A percentile compares a stretch with the other conserved stretches of the same genome.
phyloP scores from a whole-genome alignment of 2,797 vertebrate genomes.

The Eupleurogrammus muticus region DNA sequence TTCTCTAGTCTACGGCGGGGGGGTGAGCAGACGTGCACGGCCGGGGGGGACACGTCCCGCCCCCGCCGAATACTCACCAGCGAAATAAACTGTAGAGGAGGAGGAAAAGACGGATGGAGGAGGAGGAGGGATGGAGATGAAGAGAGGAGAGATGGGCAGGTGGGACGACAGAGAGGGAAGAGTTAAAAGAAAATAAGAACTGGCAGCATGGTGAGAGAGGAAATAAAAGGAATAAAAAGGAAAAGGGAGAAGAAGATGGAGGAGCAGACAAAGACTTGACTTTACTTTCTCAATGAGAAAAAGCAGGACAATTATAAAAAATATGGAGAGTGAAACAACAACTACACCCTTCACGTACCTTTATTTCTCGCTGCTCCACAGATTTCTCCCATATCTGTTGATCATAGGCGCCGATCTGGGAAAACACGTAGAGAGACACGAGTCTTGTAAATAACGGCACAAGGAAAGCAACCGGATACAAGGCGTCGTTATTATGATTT shows the following conservation, averaged over 20 bases:
- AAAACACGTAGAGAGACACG: background rate
- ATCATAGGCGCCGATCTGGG: constrained; percentile 97
- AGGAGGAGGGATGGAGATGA: constrained; percentile 60
- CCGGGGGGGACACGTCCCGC: constrained; percentile 42
- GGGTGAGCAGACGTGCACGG: constrained; percentile 66
- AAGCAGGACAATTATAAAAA: constrained; percentile 9
- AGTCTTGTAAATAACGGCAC: background rate
- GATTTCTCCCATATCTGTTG: constrained; percentile 99
- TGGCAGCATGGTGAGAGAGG: constrained; percentile 33
- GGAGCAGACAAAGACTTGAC: constrained; percentile 7
- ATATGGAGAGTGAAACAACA: constrained; percentile 16
- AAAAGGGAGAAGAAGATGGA: constrained; percentile 11
- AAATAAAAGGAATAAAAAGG: constrained; percentile 7
- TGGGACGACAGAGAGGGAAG: constrained; percentile 64
- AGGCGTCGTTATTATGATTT: constrained; percentile 1
- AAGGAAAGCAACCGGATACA: background rate
- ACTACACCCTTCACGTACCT: constrained; percentile 82
- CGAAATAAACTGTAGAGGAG: constrained; percentile 93
- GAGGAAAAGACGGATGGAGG: constrained; percentile 65
- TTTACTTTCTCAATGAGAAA: background rate
- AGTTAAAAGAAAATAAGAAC: constrained; percentile 66
- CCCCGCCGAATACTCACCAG: constrained; percentile 90
- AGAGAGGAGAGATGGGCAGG: constrained; percentile 46
- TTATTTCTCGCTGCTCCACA: constrained; percentile 99
- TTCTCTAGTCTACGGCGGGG: constrained; percentile 60